Evolutionary conservation across 2,888 invertebrate species (phyloP).

Genomic region (Salpingus planirostris): DNA sequence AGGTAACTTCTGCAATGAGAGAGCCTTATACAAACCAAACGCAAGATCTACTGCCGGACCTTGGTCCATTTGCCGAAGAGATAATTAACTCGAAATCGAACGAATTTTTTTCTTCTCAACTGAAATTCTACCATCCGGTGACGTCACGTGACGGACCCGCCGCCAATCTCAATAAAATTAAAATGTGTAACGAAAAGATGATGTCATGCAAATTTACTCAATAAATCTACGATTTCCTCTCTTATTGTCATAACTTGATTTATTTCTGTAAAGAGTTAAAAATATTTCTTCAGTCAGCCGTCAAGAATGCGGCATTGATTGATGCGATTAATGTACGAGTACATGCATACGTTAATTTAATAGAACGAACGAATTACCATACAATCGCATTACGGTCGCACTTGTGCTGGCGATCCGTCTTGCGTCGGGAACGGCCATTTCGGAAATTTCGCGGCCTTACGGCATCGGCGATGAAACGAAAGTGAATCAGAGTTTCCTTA

Average conservation of each 20-base stretch:
- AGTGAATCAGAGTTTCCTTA: too few relatives aligned
- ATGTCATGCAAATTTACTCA: constrained; percentile 12
- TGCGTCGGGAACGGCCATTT: too few relatives aligned
- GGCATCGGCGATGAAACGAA: background rate
- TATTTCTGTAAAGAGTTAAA: constrained; percentile 18
- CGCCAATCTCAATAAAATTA: background rate
- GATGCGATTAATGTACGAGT: constrained; percentile 8
- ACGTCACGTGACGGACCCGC: background rate
- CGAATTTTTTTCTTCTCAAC: too few relatives aligned
- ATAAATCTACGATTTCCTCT: constrained; percentile 12
- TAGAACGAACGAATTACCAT: too few relatives aligned
- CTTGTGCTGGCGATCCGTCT: too few relatives aligned
- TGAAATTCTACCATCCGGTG: background rate
- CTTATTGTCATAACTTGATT: constrained; percentile 19
- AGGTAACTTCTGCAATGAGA: constrained; percentile 23
- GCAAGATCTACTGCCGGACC: constrained; percentile 13
- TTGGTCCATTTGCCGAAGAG: constrained; percentile 25
- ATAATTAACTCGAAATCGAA: too few relatives aligned
- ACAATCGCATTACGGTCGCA: too few relatives aligned
- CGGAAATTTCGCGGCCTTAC: background rate
- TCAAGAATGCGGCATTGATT: constrained; percentile 19
- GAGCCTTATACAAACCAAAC: constrained; percentile 23
- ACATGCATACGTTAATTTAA: too few relatives aligned
- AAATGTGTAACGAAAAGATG: constrained; percentile 14
- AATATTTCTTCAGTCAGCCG: constrained; percentile 18